Evolutionary conservation across 2,113 vertebrate species (phyloP).

Genomic region (Pagrus major): DNA sequence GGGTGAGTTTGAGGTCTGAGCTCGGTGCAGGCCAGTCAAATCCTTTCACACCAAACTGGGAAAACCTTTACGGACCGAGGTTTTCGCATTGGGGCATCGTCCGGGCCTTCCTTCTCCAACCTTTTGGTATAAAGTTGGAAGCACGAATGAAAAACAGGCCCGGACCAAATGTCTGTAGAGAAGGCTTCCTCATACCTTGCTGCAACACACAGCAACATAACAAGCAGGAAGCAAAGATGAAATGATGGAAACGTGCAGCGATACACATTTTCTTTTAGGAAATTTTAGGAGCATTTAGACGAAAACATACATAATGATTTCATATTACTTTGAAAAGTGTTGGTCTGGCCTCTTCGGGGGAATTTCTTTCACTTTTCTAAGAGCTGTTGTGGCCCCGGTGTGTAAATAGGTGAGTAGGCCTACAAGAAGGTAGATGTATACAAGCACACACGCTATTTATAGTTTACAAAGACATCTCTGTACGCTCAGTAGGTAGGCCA

Average conservation of each 20-base stretch:
- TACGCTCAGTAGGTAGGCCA: constrained; percentile 14
- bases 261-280: not conserved
- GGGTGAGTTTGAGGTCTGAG: too few relatives aligned
- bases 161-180: not conserved
- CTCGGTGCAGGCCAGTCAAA: too few relatives aligned
- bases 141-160: not conserved
- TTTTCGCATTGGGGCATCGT: not conserved
- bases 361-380: not conserved
- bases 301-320: not conserved
- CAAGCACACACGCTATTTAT: too few relatives aligned
- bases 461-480: not conserved
- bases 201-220: not conserved
- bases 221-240: not conserved
- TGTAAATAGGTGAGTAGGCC: not conserved
- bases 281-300: not conserved
- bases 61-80: too few relatives aligned
- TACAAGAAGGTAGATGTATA: not conserved
- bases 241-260: not conserved
- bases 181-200: not conserved
- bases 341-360: not conserved
- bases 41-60: too few relatives aligned
- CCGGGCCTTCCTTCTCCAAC: not conserved
- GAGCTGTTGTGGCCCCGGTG: not conserved
- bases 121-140: not conserved
- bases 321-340: not conserved